Conservation (phyloP, 2,113 vertebrate species). For the Oncorhynchus clarkii region DNA sequence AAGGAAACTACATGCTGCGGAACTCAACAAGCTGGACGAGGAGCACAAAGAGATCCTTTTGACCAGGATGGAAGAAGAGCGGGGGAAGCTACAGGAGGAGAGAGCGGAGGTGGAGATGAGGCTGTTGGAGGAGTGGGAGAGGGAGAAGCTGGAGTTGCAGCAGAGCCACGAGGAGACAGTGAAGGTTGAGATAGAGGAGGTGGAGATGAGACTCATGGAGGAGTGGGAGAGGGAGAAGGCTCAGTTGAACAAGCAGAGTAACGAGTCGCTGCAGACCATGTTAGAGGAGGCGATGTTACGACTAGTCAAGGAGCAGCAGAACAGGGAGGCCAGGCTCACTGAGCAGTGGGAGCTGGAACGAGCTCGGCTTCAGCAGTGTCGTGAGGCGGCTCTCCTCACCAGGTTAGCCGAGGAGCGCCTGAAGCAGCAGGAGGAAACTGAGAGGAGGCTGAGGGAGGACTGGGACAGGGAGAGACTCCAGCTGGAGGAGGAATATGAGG, state of each 20-base stretch:
- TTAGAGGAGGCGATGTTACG: constrained; percentile 66
- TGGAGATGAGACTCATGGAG: constrained; percentile 52
- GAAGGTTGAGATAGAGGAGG: constrained; percentile 54
- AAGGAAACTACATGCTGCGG: constrained; percentile 52
- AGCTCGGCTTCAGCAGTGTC: constrained; percentile 54
- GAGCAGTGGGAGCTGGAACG: constrained; percentile 69
- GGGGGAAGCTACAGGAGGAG: constrained; percentile 53
- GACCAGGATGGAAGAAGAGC: constrained; percentile 58
- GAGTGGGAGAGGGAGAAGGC: constrained; percentile 70
- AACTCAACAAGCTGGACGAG: constrained; percentile 65
- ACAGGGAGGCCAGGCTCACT: constrained; percentile 57
- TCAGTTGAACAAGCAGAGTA: constrained; percentile 61
- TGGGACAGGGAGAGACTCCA: constrained; percentile 68
- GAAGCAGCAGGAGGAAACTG: constrained; percentile 58
- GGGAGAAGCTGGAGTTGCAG: no score
- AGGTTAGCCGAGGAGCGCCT: constrained; percentile 50
- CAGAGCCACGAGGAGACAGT: constrained; percentile 59
- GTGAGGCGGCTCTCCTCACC: constrained; percentile 63
- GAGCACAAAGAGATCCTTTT: constrained; percentile 60
- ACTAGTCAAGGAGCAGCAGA: constrained; percentile 66
- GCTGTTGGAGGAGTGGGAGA: no score
- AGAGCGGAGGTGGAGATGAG: constrained; percentile 13
- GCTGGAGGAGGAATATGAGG: constrained; percentile 70
- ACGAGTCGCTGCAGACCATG: constrained; percentile 66
- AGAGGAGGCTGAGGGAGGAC: constrained; percentile 59